Evolutionary conservation across 2,888 invertebrate species (phyloP).

Genomic region (Drosophila eohydei): DNA sequence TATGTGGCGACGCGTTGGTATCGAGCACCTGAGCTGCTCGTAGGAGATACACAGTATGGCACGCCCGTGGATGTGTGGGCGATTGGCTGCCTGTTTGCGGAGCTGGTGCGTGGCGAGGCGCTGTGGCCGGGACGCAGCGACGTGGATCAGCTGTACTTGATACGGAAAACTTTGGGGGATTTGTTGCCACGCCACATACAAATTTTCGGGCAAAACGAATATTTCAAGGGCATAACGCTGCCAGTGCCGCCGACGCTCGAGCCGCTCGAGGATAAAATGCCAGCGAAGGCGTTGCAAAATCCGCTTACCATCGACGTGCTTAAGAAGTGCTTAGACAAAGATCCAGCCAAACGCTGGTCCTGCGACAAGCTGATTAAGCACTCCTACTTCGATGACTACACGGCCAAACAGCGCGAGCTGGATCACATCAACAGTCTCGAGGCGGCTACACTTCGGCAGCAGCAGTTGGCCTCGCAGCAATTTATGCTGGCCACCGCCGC

Average conservation of each 20-base stretch:
- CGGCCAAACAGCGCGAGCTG: conserved; percentile 91
- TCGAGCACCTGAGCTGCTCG: conserved; percentile 97
- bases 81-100: conserved; percentile 96
- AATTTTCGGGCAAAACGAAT: conserved; percentile 97
- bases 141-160: conserved; percentile 98
- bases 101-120: conserved; percentile 94
- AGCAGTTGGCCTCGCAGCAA: conserved; percentile 78
- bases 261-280: conserved; percentile 94
- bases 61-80: conserved; percentile 99
- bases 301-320: conserved; percentile 92
- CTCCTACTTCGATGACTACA: conserved; percentile 95
- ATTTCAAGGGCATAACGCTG: conserved; percentile 93
- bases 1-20: conserved; percentile 99
- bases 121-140: conserved; percentile 99
- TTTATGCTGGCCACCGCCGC: conserved; percentile 76
- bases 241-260: conserved; percentile 95
- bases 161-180: conserved; percentile 97
- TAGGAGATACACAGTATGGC: conserved; percentile 97
- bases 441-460: conserved; percentile 77
- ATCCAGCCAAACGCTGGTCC: conserved; percentile 95
- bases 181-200: conserved; percentile 97
- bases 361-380: conserved; percentile 96
- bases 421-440: conserved; percentile 83
- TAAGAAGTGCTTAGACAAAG: conserved; percentile 97
- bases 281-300: conserved; percentile 88